These are phyloP conservation scores for Oreochromis tanganicae DNA, from an alignment of 2,113 vertebrate species.

Conservation along the genomic window DNA sequence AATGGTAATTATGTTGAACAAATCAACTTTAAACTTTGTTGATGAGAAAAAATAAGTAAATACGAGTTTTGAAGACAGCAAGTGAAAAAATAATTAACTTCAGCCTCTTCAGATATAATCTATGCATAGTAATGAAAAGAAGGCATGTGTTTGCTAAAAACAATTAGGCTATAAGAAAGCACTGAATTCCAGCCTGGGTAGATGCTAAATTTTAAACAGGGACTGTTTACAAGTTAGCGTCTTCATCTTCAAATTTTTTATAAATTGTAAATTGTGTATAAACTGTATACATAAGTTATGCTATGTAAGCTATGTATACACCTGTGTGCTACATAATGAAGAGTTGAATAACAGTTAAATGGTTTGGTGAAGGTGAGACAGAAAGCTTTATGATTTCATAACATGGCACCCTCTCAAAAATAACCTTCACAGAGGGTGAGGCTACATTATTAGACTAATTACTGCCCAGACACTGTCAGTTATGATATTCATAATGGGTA, in stretches of 20 bases:
- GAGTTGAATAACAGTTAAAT: neutral
- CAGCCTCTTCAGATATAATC: neutral
- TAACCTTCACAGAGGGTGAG: conserved; percentile 43
- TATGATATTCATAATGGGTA: conserved; percentile 6
- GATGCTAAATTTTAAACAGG: neutral
- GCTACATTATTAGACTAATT: conserved; percentile 36
- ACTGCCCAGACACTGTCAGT: conserved; percentile 26
- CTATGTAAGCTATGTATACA: neutral
- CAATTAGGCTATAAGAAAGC: neutral
- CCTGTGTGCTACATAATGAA: neutral
- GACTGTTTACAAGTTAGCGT: neutral
- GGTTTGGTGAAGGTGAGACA: neutral
- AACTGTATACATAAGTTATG: neutral
- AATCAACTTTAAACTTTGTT: neutral
- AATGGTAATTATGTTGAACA: neutral
- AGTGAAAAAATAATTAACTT: neutral
- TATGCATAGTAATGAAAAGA: neutral
- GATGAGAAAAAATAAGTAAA: neutral
- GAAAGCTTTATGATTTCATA: neutral
- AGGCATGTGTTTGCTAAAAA: neutral
- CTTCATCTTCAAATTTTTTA: neutral
- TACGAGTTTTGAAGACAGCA: neutral
- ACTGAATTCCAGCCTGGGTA: neutral
- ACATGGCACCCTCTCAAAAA: conserved; percentile 3
- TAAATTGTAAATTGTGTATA: neutral